phyloP scores from a whole-genome alignment of 1,140 invertebrate species.

The Zaprionus tsacasi region DNA sequence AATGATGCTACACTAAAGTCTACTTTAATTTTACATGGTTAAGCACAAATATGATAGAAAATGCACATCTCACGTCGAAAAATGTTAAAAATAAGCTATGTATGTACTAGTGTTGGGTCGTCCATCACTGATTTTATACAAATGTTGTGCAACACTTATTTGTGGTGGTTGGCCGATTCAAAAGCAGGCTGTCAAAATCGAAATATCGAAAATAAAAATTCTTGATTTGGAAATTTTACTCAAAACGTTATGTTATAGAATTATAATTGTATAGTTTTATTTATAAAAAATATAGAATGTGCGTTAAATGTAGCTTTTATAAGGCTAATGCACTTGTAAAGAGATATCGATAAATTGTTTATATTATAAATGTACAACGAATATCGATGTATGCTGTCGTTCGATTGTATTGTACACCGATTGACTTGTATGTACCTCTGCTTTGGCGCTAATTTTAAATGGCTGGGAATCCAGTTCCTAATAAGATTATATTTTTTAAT shows the following conservation, averaged over 20 bases:
- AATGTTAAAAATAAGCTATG: constrained; percentile 75
- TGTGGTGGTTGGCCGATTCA: constrained; percentile 22
- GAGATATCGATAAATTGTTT: background rate
- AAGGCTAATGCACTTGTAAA: background rate
- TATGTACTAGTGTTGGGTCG: constrained; percentile 57
- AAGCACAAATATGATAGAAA: constrained; percentile 79
- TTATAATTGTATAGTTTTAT: background rate
- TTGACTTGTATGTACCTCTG: background rate
- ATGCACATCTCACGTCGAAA: constrained; percentile 77
- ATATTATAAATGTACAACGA: background rate
- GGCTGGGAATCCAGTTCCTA: background rate
- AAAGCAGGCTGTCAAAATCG: background rate
- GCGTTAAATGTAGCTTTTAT: background rate
- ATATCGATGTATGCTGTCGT: background rate
- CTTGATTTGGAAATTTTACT: background rate
- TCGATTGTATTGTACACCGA: background rate
- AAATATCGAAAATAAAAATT: constrained; percentile 4
- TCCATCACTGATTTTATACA: constrained; percentile 25
- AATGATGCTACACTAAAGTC: constrained; percentile 71
- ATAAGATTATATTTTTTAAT: background rate
- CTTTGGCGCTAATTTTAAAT: background rate
- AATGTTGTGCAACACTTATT: constrained; percentile 26
- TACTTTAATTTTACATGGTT: constrained; percentile 78
- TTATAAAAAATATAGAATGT: background rate
- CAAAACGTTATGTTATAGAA: too few species aligned